Evolutionary conservation across 2,113 vertebrate species (phyloP), one percentile per base, ranked within the genome.

Genomic region (Hippocampus zosterae): DNA sequence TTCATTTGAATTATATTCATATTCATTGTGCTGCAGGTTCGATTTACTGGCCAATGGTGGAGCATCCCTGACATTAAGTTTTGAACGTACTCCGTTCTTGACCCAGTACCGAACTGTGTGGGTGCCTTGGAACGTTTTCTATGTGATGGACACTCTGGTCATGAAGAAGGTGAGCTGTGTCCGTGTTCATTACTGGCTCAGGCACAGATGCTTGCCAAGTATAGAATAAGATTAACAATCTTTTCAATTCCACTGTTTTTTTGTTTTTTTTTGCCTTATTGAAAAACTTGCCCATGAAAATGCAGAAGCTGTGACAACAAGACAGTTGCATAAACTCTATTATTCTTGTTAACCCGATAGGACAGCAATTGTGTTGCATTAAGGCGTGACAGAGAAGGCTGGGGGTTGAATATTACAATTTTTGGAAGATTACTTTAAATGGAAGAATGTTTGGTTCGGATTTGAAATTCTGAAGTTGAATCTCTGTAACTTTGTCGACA

Each of bases 41-140:
- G 97, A 99, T 81, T 87, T 99, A 75, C 90, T 99, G 83, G 94
- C 95, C 0, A 99, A 97, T 65, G 96, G 97, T 0, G 97, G 97
- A 1, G 96, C 97, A 8, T 98, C 96, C 5, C 88, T 99, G 18
- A 99, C 97, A 0, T 62, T 99, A 86, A 92, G 96, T 41, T 99
- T 98, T 60, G 95, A 98, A 83, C 93, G 97, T 0, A 92, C 95
- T 8, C 97, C 97, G 0, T 98, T 98, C 91, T 93, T 98, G 79
- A 95, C 95, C 1, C 97, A 98, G 85, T 94, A 96, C 83, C 94
- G 96, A 66, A 99, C 96, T 0, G 96, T 97, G 0, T 99, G 96
- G 97, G 93, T 98, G 73, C 96, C 97, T 0, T 99, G 97, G 97
- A 98, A 98, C 15, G 95, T 98, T 25, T 98, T 99, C 80, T 95